A percentile compares a stretch with the other conserved stretches of the same genome.
These are phyloP conservation scores for Ceratotherium simum DNA, from an alignment of 2,113 vertebrate genomes.

Conservation along the genomic window DNA sequence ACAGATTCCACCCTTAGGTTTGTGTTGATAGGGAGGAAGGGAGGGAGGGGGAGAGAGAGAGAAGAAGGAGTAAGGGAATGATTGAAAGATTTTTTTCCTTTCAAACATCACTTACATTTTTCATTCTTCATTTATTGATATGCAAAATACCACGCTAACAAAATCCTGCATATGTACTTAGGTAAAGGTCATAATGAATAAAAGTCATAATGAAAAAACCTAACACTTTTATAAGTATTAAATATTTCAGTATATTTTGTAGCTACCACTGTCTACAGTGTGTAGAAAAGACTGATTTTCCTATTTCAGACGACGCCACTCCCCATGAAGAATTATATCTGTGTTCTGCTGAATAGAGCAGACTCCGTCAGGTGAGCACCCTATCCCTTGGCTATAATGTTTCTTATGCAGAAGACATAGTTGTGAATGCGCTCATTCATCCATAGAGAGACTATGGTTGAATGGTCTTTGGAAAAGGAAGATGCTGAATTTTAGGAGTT, in stretches of 20 bases:
- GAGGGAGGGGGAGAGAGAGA: background rate
- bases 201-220: background rate
- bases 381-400: accelerated
- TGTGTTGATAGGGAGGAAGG: background rate
- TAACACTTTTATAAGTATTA: background rate
- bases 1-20: background rate
- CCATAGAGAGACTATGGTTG: background rate
- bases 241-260: background rate
- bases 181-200: background rate
- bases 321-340: accelerated
- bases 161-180: background rate
- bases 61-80: background rate
- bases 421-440: accelerated
- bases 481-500: background rate
- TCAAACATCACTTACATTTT: background rate
- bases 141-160: background rate
- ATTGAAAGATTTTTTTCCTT: background rate
- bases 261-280: no score
- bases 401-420: background rate
- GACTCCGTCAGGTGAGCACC: background rate
- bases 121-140: conserved; percentile 7
- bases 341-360: accelerated
- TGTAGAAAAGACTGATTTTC: background rate
- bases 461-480: background rate
- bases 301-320: accelerated